Percentiles rank a stretch among this genome's conserved stretches.
Conservation (phyloP, 2,797 vertebrate genomes). For the Catharus ustulatus region DNA sequence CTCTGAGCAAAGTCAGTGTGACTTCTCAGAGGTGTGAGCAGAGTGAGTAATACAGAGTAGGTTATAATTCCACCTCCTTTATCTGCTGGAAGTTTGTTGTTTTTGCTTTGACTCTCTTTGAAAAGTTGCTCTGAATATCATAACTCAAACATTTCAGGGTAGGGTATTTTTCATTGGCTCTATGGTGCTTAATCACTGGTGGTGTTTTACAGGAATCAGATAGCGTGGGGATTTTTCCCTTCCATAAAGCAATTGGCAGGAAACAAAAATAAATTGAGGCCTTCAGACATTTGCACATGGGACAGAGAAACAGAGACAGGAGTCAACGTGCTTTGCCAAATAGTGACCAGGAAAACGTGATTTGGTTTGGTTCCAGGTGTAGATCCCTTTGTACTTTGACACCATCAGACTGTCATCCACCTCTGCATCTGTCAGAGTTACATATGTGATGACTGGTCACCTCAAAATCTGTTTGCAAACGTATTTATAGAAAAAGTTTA, state of each 20-base stretch:
- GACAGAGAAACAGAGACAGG: slow-evolving; percentile 14
- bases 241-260: not conserved
- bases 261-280: not conserved
- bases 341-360: not conserved
- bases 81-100: not conserved
- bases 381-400: not conserved
- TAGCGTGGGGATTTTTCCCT: not conserved
- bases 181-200: not conserved
- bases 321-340: not conserved
- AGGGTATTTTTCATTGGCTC: not conserved
- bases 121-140: not conserved
- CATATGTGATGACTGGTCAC: not conserved
- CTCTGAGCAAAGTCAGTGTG: not conserved
- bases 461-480: not conserved
- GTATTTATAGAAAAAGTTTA: not conserved
- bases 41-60: not conserved
- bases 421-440: not conserved
- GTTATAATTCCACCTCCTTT: not conserved
- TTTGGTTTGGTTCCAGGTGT: slow-evolving; percentile 6
- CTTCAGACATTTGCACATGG: not conserved
- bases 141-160: not conserved
- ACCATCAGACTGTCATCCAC: not conserved
- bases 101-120: slow-evolving; percentile 14
- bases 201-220: not conserved
- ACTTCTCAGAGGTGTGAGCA: not conserved